Evolutionary conservation across 1,140 invertebrate genomes (phyloP).

Genomic region (Bilobella aurantiaca): DNA sequence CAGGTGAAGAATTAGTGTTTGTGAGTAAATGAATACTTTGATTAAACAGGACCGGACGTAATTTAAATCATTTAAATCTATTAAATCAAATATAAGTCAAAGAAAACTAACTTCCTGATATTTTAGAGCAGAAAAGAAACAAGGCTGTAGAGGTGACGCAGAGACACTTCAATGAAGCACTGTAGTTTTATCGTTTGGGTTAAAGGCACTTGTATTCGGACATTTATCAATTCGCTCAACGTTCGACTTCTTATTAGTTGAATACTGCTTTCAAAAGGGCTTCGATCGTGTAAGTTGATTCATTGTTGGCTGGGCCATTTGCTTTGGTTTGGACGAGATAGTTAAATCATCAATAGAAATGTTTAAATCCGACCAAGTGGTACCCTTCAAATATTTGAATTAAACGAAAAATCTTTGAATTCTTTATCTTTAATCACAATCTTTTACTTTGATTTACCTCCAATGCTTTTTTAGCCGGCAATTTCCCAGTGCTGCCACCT

Average conservation of each 20-base stretch:
- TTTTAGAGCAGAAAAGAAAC: no score
- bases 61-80: no score
- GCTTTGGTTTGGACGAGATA: not conserved
- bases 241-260: not conserved
- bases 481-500: not conserved
- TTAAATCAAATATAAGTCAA: no score
- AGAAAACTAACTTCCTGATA: no score
- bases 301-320: not conserved
- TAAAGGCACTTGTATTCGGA: no score
- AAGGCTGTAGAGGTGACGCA: no score
- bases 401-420: not conserved
- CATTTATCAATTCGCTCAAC: not conserved
- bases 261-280: not conserved
- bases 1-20: no score
- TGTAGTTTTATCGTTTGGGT: no score
- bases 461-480: not conserved
- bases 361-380: constrained; percentile 33
- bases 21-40: no score
- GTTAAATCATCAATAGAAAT: constrained; percentile 26
- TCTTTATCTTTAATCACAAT: not conserved
- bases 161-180: no score
- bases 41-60: no score
- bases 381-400: constrained; percentile 23
- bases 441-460: not conserved
- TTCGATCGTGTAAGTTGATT: constrained; percentile 4